Evolutionary conservation across 92 coral and sea anemone genomes (phyloP).

Genomic region (Phenganax stokvisi): DNA sequence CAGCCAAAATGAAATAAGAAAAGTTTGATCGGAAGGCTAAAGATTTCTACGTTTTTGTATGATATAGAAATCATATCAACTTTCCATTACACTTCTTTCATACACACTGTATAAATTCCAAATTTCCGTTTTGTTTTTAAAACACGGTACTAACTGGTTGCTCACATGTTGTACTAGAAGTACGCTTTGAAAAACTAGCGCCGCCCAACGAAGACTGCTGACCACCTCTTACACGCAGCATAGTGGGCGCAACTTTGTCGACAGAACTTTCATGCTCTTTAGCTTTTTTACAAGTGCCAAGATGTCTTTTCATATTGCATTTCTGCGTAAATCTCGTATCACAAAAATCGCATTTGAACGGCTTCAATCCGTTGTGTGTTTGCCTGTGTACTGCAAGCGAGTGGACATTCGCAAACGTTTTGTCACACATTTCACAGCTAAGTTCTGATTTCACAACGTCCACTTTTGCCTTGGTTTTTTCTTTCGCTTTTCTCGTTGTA

Average conservation of each 20-base stretch:
- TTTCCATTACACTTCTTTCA: too few relatives aligned
- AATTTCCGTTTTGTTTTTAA: not conserved
- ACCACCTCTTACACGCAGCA: not conserved
- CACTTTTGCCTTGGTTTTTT: conserved; percentile 11
- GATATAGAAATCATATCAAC: too few relatives aligned
- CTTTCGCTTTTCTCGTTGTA: conserved; percentile 9
- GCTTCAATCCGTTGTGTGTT: conserved; percentile 3
- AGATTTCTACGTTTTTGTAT: too few relatives aligned
- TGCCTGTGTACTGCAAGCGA: conserved; percentile 17
- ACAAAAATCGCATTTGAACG: conserved; percentile 32
- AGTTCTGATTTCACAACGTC: conserved; percentile 1
- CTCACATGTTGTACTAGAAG: not conserved
- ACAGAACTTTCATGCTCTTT: not conserved
- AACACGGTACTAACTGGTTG: conserved; percentile 7
- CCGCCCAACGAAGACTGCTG: not conserved
- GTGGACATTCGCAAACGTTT: conserved; percentile 2
- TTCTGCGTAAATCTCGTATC: conserved; percentile 7
- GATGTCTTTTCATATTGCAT: conserved; percentile 24
- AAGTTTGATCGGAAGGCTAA: too few relatives aligned
- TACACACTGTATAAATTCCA: too few relatives aligned
- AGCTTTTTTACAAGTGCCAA: conserved; percentile 1
- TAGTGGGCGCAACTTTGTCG: not conserved
- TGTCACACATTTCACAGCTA: conserved; percentile 10
- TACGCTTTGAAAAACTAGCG: not conserved
- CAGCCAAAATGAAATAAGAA: too few relatives aligned